Conservation (phyloP, 2,888 invertebrate species). For the Diarsia mendica region DNA sequence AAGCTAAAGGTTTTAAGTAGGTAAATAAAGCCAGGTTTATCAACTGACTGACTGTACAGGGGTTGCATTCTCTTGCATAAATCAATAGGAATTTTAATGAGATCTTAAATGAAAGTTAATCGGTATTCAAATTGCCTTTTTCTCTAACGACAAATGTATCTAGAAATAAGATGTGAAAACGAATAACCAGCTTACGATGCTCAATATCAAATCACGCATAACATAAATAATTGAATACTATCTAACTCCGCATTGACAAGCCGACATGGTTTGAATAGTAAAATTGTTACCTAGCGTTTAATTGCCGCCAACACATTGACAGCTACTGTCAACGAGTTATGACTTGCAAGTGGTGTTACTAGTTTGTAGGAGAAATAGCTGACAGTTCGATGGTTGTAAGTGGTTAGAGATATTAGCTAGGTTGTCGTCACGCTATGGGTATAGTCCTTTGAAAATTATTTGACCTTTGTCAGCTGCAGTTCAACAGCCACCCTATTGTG, state of each 20-base stretch:
- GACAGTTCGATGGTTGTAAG: slow-evolving; percentile 19
- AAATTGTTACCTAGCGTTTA: slow-evolving; percentile 31
- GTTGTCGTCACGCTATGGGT: slow-evolving; percentile 19
- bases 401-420: slow-evolving; percentile 9
- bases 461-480: too few relatives aligned
- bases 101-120: neutral
- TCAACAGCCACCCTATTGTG: too few relatives aligned
- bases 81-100: neutral
- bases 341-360: slow-evolving; percentile 31
- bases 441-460: too few relatives aligned
- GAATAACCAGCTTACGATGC: neutral
- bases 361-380: slow-evolving; percentile 30
- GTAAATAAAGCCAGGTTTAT: neutral
- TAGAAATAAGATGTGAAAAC: slow-evolving; percentile 2
- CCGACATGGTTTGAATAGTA: slow-evolving; percentile 40
- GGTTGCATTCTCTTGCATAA: neutral
- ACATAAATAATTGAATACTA: slow-evolving; percentile 38
- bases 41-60: too few relatives aligned
- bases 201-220: slow-evolving; percentile 30
- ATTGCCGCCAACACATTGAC: slow-evolving; percentile 43
- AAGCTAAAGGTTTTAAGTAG: neutral
- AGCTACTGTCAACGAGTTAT: slow-evolving; percentile 40
- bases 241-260: slow-evolving; percentile 33
- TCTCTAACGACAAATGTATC: neutral
- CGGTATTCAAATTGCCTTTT: too few relatives aligned